Evolutionary conservation across 2,888 invertebrate species (phyloP), one percentile per base, ranked within the genome.

Genomic region (Melanophora roralis): DNA sequence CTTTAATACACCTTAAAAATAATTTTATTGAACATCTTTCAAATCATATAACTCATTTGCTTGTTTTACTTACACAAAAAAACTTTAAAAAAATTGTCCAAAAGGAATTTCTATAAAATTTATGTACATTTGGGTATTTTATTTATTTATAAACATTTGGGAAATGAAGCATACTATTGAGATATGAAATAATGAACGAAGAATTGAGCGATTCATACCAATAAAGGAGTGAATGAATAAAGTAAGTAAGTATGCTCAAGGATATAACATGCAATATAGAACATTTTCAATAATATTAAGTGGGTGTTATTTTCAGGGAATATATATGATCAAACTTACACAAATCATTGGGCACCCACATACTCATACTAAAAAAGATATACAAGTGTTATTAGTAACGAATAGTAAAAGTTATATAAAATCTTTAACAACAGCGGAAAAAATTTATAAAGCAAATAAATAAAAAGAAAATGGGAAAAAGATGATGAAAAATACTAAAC

Each of bases 131-230:
- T 9, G 16, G 47, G 40, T 64, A 40, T 43, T 51, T 65, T 23
- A 43, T 34, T 60, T 77, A 19, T 49, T 23, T 36, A 59, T 36
- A 38, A 75, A 38, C 75, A 71, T 72, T 71, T 79, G 59, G 64
- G 65, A 78, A 74, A 78, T 74, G 69, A 74, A 65, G 64, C 68
- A 74, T 64, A 55, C 73, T 53, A 76, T 69, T 55, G 75, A 76
- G 75, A 76, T 76, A 76, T 76, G 47, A 68, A 62, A 62, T 49
- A 67, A 62, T 57, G 27, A 75, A 21, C 23, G 34, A 27, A 45
- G 16, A 21, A 55, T 40, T 32, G 21, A 62, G 34, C 14, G 43
- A 43, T 11, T 14, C 34, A 62, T 60, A 43, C 23, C 49, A 49
- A 14, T 1, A 21, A 64, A 57, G 55, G 36, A 64, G 27, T 60